Evolutionary conservation across 2,797 vertebrate species (phyloP), one percentile per base, ranked within the genome.

Genomic region (Pelodytes ibericus): DNA sequence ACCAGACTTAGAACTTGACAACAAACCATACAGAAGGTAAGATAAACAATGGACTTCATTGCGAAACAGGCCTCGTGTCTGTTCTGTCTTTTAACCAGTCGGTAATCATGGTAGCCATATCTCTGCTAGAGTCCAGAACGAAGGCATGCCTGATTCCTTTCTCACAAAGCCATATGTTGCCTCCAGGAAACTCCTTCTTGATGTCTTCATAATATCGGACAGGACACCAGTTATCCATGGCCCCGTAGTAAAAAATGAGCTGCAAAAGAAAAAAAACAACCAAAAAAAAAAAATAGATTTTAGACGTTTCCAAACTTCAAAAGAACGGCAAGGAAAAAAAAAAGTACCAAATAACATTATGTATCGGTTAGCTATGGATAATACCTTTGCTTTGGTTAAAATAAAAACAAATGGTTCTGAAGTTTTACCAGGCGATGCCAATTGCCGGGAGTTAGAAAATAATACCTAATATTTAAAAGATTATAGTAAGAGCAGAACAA

Each of bases 181-280:
- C 97, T 0, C 83, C 84, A 0, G 96, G 97, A 82, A 97, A 98
- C 81, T 95, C 94, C 84, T 83, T 90, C 82, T 92, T 95, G 75
- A 99, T 94, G 80, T 98, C 95, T 10, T 95, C 89, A 8, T 95
- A 98, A 81, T 93, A 99, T 49, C 90, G 81, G 44, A 90, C 84
- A 0, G 96, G 97, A 69, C 96, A 98, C 96, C 97, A 99, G 69
- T 74, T 79, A 83, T 99, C 97, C 31, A 75, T 72, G 1, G 87
- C 85, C 29, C 97, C 95, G 10, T 98, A 98, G 82, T 98, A 99
- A 87, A 99, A 98, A 53, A 94, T 91, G 18, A 99, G 91, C 97
- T 99, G 79, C 25, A 82, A 72, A 83, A 83, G 47, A 61, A 5
- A 81, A 41, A 30, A 26, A 36, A 36, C 5, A 36, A 36, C n/a